phyloP scores from a whole-genome alignment of 2,113 vertebrate genomes.

The Anser cygnoides region DNA sequence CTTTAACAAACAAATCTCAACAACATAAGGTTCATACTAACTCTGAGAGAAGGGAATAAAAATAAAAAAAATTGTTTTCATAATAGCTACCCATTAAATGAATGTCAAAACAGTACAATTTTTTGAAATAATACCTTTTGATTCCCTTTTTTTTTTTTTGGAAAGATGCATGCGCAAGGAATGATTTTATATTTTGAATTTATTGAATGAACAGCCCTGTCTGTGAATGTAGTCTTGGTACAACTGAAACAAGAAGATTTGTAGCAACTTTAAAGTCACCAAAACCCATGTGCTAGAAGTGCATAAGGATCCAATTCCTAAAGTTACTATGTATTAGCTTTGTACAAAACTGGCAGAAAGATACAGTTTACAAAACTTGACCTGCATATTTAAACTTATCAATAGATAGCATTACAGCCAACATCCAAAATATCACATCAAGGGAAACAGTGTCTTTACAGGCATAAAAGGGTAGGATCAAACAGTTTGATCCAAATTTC shows the following conservation, averaged over 20 bases:
- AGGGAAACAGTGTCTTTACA: not conserved
- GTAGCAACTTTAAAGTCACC: not conserved
- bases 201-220: not conserved
- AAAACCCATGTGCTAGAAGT: not conserved
- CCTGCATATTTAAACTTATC: slow-evolving; percentile 24
- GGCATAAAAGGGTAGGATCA: not conserved
- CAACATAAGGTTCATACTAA: not conserved
- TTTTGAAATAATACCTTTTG: accelerated
- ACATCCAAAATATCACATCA: slow-evolving; percentile 9
- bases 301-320: slow-evolving; percentile 5
- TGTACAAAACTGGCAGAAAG: not conserved
- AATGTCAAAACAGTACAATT: not conserved
- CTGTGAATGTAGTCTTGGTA: not conserved
- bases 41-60: not conserved
- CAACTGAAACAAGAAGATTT: not conserved
- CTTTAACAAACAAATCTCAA: not conserved
- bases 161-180: not conserved
- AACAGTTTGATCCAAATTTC: not conserved
- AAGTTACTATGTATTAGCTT: not conserved
- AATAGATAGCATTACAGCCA: slow-evolving; percentile 16
- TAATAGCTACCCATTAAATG: not conserved
- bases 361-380: slow-evolving; percentile 10
- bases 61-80: not conserved
- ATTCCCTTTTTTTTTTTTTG: not conserved
- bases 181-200: not conserved